Evolutionary conservation across 2,113 vertebrate genomes (phyloP).

Genomic region (Chaetodon trifascialis): DNA sequence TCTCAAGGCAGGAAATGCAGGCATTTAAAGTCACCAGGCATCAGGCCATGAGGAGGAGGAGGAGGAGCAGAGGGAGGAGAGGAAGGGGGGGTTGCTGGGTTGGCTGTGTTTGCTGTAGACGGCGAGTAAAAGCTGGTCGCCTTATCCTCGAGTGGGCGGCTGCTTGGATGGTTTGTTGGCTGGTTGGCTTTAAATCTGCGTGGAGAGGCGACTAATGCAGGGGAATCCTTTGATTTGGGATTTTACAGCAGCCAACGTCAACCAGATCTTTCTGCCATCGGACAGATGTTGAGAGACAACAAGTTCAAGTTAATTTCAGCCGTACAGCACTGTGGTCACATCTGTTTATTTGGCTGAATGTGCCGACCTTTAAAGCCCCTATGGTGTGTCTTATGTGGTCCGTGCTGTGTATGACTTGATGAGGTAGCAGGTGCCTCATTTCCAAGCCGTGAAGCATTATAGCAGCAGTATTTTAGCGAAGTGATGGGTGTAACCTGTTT

Average conservation of each 20-base stretch:
- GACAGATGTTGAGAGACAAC: slow-evolving; percentile 67
- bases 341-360: slow-evolving; percentile 44
- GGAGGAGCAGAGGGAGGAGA: not conserved
- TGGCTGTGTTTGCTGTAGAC: slow-evolving; percentile 30
- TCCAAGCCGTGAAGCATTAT: slow-evolving; percentile 26
- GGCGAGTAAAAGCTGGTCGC: slow-evolving; percentile 25
- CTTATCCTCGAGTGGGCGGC: slow-evolving; percentile 37
- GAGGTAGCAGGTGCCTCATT: not conserved
- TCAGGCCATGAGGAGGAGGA: not conserved
- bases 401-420: not conserved
- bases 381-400: not conserved
- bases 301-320: slow-evolving; percentile 63
- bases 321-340: slow-evolving; percentile 22
- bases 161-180: slow-evolving; percentile 44
- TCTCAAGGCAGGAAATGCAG: slow-evolving; percentile 21
- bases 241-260: slow-evolving; percentile 56
- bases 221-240: slow-evolving; percentile 73
- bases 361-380: not conserved
- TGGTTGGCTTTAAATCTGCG: slow-evolving; percentile 62
- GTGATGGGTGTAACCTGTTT: slow-evolving; percentile 36
- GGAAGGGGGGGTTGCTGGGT: too few relatives aligned
- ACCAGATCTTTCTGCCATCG: slow-evolving; percentile 31
- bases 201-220: slow-evolving; percentile 57
- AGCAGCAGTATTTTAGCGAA: slow-evolving; percentile 32
- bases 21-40: slow-evolving; percentile 45